These are phyloP conservation scores for Ciconia stormi DNA, from an alignment of 2,113 vertebrate genomes.

Conservation along the genomic window DNA sequence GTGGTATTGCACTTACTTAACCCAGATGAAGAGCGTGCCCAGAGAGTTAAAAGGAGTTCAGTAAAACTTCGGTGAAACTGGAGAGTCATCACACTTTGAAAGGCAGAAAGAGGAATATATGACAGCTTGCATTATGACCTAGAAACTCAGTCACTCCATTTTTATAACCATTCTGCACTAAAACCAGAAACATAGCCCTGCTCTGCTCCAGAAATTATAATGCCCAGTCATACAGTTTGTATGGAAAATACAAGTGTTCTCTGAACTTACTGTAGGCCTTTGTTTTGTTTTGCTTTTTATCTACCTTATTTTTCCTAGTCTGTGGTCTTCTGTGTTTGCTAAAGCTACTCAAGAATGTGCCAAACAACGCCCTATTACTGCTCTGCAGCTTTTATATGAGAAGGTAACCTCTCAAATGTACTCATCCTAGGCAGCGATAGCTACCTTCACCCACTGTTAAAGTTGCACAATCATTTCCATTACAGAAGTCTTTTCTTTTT, in stretches of 20 bases:
- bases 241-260: not conserved
- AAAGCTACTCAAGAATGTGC: not conserved
- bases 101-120: not conserved
- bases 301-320: not conserved
- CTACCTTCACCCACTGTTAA: not conserved
- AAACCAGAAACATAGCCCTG: not conserved
- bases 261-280: not conserved
- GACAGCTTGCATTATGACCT: constrained; percentile 37
- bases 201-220: not conserved
- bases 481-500: not conserved
- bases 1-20: not conserved
- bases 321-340: not conserved
- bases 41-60: not conserved
- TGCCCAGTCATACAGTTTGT: not conserved
- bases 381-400: not conserved
- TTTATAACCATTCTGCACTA: not conserved
- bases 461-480: not conserved
- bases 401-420: not conserved
- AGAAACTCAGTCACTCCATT: constrained; percentile 20
- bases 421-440: not conserved
- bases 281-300: not conserved
- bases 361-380: not conserved
- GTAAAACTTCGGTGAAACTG: not conserved
- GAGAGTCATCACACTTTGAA: not conserved
- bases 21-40: not conserved